These are phyloP conservation scores for Lepeophtheirus nordmannii DNA, from an alignment of 2,888 invertebrate species.

Conservation along the genomic window DNA sequence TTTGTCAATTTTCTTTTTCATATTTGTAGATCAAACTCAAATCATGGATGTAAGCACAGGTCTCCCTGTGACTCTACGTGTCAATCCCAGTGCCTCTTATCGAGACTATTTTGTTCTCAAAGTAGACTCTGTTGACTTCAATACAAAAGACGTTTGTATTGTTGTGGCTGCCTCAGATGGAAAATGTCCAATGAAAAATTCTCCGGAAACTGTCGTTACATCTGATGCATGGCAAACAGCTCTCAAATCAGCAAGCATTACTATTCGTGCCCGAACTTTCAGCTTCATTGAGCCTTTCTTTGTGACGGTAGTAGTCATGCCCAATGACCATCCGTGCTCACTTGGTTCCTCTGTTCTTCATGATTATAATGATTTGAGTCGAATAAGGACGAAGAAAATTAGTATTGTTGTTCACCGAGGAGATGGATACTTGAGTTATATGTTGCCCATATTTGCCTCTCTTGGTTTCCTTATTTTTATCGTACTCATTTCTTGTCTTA, in stretches of 20 bases:
- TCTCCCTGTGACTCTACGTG: neutral
- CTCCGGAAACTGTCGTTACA: neutral
- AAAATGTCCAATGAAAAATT: constrained; percentile 8
- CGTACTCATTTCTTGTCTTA: constrained; percentile 1
- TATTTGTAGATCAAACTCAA: neutral
- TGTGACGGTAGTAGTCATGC: constrained; percentile 14
- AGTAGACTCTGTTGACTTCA: constrained; percentile 7
- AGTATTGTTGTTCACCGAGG: neutral
- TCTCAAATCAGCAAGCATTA: neutral
- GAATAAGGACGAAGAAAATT: neutral
- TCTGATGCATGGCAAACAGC: constrained; percentile 14
- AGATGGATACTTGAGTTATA: neutral
- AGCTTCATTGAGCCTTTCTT: constrained; percentile 12
- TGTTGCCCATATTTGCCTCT: constrained; percentile 10
- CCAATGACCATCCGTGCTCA: neutral
- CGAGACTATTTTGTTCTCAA: constrained; percentile 10
- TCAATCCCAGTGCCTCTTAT: neutral
- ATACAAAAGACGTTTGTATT: constrained; percentile 9
- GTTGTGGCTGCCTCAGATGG: constrained; percentile 11
- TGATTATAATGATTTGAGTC: neutral
- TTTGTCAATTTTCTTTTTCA: neutral
- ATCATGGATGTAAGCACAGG: constrained; percentile 2
- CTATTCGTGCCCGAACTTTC: constrained; percentile 7
- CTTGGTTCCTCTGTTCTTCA: neutral
- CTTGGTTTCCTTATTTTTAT: neutral